Evolutionary conservation across 1,140 invertebrate species (phyloP), one percentile per base, ranked within the genome.

Genomic region (Psilanteris sp.): DNA sequence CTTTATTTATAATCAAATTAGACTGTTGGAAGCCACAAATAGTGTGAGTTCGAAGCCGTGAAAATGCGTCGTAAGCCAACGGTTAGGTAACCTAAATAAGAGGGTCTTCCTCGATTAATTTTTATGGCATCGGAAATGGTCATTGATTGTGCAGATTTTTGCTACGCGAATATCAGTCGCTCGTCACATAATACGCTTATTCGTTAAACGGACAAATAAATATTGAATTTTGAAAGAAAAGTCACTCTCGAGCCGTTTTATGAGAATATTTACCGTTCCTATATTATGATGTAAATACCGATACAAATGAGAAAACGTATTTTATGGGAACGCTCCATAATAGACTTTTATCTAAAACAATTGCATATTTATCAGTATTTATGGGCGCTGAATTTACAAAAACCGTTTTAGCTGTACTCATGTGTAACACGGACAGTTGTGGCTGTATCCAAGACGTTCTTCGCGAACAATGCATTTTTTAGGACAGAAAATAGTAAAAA

Each of bases 71-170:
- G 26, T 75, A 67, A 75, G 61, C 55, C 54, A 54, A 67, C 54
- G 54, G 55, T 75, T 75, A 68, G 55, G 54, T 75, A 75, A 75
- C 71, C 71, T 10, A 67, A 62, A 75, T 75, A 75, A 22, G 8
- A 52, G 16, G 71, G 71, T 61, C 70, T 74, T 75, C 71, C 5
- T 44, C 27, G 14, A 26, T 11, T 39, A 29, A 11, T 66, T 67
- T 67, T 31, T 55, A 61, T 8, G 61, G 71, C 54, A 67, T 74
- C 59, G 15, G 27, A 41, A 74, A 73, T 9, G 59, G 4, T 29
- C 36, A 9, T 4, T n/a, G 4, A 14, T 8, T 11, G 39, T 26
- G 18, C 37, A 46, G 29, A 14, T 67, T 55, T 55, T 15, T 20
- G 18, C 18, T 5, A 20, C 18, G n/a, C n/a, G n/a, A n/a, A n/a